These are phyloP conservation scores for Pelochelys cantorii DNA, from an alignment of 2,797 vertebrate genomes.

Conservation along the genomic window DNA sequence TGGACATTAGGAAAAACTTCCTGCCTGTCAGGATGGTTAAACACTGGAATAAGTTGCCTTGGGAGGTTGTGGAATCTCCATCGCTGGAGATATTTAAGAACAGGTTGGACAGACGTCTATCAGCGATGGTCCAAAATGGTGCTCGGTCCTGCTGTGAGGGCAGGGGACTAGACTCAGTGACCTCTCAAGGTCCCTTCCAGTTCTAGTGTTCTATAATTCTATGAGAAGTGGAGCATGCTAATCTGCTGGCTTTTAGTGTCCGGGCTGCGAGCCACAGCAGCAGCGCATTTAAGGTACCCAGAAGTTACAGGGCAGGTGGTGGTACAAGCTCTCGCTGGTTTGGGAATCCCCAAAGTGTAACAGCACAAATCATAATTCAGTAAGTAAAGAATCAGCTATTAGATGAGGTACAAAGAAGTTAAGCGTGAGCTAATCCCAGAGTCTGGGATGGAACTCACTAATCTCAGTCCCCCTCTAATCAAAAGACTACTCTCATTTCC, in stretches of 20 bases:
- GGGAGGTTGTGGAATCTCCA: too few species aligned
- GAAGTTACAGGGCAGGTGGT: background rate
- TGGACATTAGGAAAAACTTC: too few species aligned
- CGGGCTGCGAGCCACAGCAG: background rate
- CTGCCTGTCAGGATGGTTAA: too few species aligned
- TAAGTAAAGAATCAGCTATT: background rate
- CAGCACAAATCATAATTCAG: background rate
- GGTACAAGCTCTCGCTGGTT: background rate
- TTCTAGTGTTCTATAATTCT: too few species aligned
- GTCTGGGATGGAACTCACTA: background rate
- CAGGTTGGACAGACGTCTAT: too few species aligned
- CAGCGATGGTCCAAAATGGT: too few species aligned
- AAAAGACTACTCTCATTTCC: background rate
- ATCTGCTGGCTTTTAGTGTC: background rate
- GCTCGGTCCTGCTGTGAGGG: too few species aligned
- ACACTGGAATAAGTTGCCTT: too few species aligned
- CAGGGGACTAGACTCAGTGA: too few species aligned
- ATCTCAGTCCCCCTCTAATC: rapidly evolving
- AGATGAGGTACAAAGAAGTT: background rate
- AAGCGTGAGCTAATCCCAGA: background rate
- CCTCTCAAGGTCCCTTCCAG: too few species aligned
- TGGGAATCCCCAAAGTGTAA: background rate
- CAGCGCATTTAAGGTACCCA: background rate
- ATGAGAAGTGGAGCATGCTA: background rate
- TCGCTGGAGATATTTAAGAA: too few species aligned